These are phyloP conservation scores for Achroia grisella DNA, from an alignment of 1,140 invertebrate genomes.

Conservation along the genomic window DNA sequence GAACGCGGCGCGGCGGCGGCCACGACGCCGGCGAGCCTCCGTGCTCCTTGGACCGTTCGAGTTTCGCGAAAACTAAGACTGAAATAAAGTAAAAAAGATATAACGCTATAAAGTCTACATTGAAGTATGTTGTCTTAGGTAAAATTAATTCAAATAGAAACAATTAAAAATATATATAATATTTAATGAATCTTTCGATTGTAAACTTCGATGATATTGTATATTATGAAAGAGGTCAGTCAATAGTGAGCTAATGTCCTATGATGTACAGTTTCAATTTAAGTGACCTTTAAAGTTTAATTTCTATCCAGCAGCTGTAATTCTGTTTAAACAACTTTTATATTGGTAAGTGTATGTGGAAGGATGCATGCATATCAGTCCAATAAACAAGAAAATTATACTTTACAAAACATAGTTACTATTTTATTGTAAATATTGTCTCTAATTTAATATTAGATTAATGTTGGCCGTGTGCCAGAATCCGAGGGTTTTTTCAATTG, in stretches of 20 bases:
- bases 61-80: conserved; percentile 68
- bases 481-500: conserved; percentile 62
- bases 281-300: conserved; percentile 65
- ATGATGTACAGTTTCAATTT: conserved; percentile 64
- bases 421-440: conserved; percentile 71
- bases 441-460: conserved; percentile 68
- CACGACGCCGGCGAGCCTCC: conserved; percentile 14
- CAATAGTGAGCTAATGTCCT: conserved; percentile 55
- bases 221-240: conserved; percentile 60
- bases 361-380: conserved; percentile 65
- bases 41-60: conserved; percentile 60
- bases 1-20: conserved; percentile 20
- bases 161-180: conserved; percentile 65
- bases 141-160: conserved; percentile 71
- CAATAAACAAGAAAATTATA: conserved; percentile 60
- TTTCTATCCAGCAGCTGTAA: conserved; percentile 64
- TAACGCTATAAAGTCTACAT: conserved; percentile 66
- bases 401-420: conserved; percentile 70
- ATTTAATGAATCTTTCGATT: conserved; percentile 68
- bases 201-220: conserved; percentile 64
- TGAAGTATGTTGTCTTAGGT: conserved; percentile 69
- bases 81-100: conserved; percentile 65
- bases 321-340: conserved; percentile 73
- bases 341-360: conserved; percentile 61
- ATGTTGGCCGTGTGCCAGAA: conserved; percentile 55